Evolutionary conservation across 1,140 invertebrate species (phyloP).

Genomic region (Armadillidium nasatum): DNA sequence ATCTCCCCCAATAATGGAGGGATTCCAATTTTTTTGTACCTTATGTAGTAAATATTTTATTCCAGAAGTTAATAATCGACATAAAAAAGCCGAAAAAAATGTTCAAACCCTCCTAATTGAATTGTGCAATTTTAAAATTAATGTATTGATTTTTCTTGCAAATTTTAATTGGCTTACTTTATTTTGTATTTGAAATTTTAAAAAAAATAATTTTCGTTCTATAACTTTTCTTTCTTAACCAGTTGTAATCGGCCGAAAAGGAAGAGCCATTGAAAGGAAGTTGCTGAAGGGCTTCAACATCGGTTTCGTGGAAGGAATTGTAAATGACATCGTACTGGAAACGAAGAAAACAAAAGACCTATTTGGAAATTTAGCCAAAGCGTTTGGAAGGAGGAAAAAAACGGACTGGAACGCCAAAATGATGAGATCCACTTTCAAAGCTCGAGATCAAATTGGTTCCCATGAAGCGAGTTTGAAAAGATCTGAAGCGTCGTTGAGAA

Average conservation of each 20-base stretch:
- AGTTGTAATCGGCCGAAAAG: conserved; percentile 43
- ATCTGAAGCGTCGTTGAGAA: conserved; percentile 40
- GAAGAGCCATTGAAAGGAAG: conserved; percentile 43
- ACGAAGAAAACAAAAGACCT: conserved; percentile 44
- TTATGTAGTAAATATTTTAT: no score
- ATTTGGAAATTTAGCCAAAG: conserved; percentile 44
- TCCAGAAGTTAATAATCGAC: no score
- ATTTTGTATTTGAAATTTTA: no score
- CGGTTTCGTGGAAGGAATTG: conserved; percentile 42
- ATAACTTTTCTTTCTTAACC: no score
- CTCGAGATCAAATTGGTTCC: conserved; percentile 38
- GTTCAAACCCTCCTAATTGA: no score
- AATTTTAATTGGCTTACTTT: no score
- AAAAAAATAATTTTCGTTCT: no score
- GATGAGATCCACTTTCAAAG: conserved; percentile 30
- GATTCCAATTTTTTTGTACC: no score
- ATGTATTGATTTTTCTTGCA: no score
- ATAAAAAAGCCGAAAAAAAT: no score
- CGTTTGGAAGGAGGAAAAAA: conserved; percentile 43
- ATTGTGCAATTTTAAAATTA: no score
- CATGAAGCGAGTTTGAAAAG: conserved; percentile 37
- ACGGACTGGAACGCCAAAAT: conserved; percentile 43
- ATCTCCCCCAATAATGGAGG: no score
- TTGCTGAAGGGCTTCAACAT: conserved; percentile 46
- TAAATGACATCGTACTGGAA: conserved; percentile 41